Evolutionary conservation across 2,888 invertebrate genomes (phyloP).

Genomic region (Chymomyza procnemis): DNA sequence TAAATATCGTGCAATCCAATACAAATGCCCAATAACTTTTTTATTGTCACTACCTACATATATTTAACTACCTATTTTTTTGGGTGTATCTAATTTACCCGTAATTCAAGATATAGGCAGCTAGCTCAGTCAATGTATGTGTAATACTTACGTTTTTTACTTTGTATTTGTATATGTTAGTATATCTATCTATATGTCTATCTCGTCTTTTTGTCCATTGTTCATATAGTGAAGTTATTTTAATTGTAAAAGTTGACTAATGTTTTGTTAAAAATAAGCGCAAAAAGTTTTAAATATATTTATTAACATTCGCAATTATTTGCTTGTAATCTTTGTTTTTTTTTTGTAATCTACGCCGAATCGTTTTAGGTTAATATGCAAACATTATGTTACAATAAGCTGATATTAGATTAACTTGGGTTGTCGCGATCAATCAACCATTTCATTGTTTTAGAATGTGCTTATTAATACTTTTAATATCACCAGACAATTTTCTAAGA

Average conservation of each 20-base stretch:
- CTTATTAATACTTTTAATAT: too few species aligned
- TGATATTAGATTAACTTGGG: too few species aligned
- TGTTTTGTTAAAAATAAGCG: background rate
- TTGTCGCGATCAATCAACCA: too few species aligned
- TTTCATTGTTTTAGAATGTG: too few species aligned
- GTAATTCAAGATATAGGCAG: constrained; percentile 19
- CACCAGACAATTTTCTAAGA: too few species aligned
- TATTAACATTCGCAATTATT: background rate
- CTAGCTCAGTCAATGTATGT: background rate
- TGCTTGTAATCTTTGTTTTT: background rate
- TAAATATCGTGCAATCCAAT: constrained; percentile 2
- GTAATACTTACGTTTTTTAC: constrained; percentile 8
- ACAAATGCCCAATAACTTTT: background rate
- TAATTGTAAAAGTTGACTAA: background rate
- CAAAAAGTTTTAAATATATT: background rate
- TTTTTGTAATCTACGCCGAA: background rate
- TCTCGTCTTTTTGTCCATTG: constrained; percentile 25
- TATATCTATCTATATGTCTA: too few species aligned
- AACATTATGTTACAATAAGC: too few species aligned
- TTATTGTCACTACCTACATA: constrained; percentile 5
- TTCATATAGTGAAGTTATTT: constrained; percentile 48
- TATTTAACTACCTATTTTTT: constrained; percentile 1
- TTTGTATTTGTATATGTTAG: constrained; percentile 21
- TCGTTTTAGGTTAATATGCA: too few species aligned
- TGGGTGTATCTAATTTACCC: constrained; percentile 15